Base-by-base conservation (phyloP, 2,113 vertebrate species). In the Phyllostomus hastatus region DNA sequence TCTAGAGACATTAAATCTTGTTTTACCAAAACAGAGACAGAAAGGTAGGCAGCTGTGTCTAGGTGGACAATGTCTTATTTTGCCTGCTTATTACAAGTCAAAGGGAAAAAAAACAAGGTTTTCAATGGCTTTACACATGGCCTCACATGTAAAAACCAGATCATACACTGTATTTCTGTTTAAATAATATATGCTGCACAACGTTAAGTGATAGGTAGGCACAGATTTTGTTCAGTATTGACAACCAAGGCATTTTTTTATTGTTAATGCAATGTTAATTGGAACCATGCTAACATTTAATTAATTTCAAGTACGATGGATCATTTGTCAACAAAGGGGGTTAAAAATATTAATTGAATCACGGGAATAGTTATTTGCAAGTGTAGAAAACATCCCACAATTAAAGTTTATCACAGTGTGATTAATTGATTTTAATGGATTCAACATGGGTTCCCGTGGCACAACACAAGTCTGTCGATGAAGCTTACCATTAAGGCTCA, bases 371-470 rank as follows among this genome's bases (percentile, higher is more conserved):
- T 93, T 96, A 93, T 90, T 97, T 90, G 66, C 88, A 57, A 95
- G 89, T 3, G 52, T 95, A 81, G 88, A 46, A 92, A 95, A 96
- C 76, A 96, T 91, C 93, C 90, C 86, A 75, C 0, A 90, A 95
- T 97, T 97, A 5, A 96, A 97, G 94, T 89, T 88, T 91, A 95
- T 97, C 96, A 67, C n/a, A 64, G 0, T 93, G 94, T 95, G 83
- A 92, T 97, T 88, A 91, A 90, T 90, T 96, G 97, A 97, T 97
- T 96, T 97, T 96, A 97, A 97, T 97, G 96, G 95, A 94, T 96
- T 97, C 95, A 91, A 92, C 83, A 96, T 35, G 84, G 46, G 76
- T 95, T 97, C 91, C 93, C 95, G 95, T 94, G 93, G 96, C 91
- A 96, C 31, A 97, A 88, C 73, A 66, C 72, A 97, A 97, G 91